Evolutionary conservation across 1,140 invertebrate genomes (phyloP).

Genomic region (Drosophila carrolli): DNA sequence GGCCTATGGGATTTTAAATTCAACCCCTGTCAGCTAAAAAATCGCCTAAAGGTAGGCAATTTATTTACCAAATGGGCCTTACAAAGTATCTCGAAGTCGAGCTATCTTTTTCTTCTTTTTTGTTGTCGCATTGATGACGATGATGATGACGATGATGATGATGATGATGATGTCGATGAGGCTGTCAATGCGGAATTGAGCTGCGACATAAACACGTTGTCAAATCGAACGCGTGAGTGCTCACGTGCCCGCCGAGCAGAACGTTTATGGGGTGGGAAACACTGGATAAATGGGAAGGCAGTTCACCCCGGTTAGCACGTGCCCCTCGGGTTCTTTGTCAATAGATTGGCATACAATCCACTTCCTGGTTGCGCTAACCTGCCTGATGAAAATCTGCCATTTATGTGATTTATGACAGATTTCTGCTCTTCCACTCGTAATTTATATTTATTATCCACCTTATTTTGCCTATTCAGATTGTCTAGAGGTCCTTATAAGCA

Average conservation of each 20-base stretch:
- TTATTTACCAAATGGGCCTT: background rate
- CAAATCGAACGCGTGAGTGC: slow-evolving; percentile 76
- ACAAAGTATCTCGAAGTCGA: slow-evolving; percentile 6
- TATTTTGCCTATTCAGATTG: slow-evolving; percentile 29
- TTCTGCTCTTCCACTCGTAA: slow-evolving; percentile 42
- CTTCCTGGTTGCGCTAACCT: slow-evolving; percentile 24
- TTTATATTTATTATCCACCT: slow-evolving; percentile 60
- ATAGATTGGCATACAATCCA: slow-evolving; percentile 46
- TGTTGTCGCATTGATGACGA: slow-evolving; percentile 56
- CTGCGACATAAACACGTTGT: slow-evolving; percentile 76
- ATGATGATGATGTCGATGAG: slow-evolving; percentile 39
- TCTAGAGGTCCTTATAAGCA: slow-evolving; percentile 16
- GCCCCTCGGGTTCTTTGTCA: slow-evolving; percentile 26
- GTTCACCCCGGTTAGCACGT: slow-evolving; percentile 35
- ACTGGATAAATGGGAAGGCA: slow-evolving; percentile 9
- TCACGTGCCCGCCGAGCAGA: slow-evolving; percentile 55
- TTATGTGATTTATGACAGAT: slow-evolving; percentile 65
- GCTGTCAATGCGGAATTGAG: slow-evolving; percentile 80
- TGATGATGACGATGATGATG: slow-evolving; percentile 31
- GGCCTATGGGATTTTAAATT: too few species aligned
- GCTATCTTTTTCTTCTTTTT: slow-evolving; percentile 13
- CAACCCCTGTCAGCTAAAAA: background rate
- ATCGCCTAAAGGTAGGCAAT: background rate
- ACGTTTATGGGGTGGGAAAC: background rate
- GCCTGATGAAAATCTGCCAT: slow-evolving; percentile 58